Base-by-base conservation (phyloP, 2,113 vertebrate genomes). In the Kryptolebias marmoratus region DNA sequence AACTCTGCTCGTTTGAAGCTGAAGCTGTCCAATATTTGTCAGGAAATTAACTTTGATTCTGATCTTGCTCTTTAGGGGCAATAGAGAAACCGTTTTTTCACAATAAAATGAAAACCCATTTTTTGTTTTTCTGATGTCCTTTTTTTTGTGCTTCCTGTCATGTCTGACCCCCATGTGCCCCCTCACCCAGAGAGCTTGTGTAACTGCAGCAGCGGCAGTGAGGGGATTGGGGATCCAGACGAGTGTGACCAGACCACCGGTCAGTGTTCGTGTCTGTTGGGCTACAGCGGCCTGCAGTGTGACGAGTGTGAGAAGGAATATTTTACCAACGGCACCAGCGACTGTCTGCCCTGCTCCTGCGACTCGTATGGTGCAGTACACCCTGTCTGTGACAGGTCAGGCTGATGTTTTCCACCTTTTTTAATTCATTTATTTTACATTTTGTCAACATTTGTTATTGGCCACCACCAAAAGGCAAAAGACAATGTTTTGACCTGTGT, bases 331-430 rank as follows among this genome's bases (percentile, higher is more conserved):
- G 90, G 92, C 62, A 93, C 93, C 77, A 89, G 84, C 11, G 91
- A 88, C 80, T 95, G 94, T 67, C 85, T 91, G 73, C 80, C 90
- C 75, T 95, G 94, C 30, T 71, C 76, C 63, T 95, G 94, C 2
- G 92, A 95, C 89, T 91, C 92, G 11, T 92, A 73, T 18, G 94
- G 94, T 0, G 93, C 94, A 0, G 64, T 89, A 13, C 64, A 67
- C 79, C 73, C 44, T 6, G 86, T 87, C 61, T 95, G 94, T 78
- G 92, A 94, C 91, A 95, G 94, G 94, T 95, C 36, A 87, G 84
- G 2, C 54, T 22, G 47, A 27, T 36, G 32, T 39, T 30, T 13
- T 30, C 5, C 9, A 42, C 16, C 54, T 30, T 68, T 31, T 18
- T 4, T 18, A 16, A 68, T 63, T 76, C 32, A 55, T 1, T 36